These are phyloP conservation scores for Diceros bicornis DNA, from an alignment of 2,797 vertebrate genomes.

Conservation along the genomic window DNA sequence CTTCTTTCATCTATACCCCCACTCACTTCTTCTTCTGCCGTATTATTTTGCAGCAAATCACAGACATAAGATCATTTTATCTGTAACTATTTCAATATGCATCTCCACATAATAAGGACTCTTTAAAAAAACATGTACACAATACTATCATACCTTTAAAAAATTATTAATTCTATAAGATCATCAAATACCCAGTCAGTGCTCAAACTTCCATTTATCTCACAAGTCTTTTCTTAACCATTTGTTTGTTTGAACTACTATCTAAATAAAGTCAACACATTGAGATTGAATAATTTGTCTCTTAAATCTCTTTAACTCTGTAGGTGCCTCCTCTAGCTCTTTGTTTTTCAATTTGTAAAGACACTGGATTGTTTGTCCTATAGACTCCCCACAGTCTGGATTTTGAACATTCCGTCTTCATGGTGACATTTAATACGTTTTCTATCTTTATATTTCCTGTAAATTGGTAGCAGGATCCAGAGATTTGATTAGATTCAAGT, in stretches of 20 bases:
- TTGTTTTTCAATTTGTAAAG: conserved; percentile 40
- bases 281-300: conserved; percentile 4
- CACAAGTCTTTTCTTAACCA: conserved; percentile 34
- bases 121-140: background rate
- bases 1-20: background rate
- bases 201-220: conserved; percentile 13
- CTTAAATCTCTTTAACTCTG: conserved; percentile 53
- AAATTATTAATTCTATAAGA: conserved; percentile 29
- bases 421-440: conserved; percentile 16
- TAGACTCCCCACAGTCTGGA: background rate
- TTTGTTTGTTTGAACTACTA: background rate
- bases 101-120: background rate
- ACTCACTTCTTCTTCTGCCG: background rate
- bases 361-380: background rate
- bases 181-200: background rate
- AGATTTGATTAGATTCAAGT: background rate
- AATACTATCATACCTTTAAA: background rate
- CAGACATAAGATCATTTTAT: conserved; percentile 18
- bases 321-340: background rate
- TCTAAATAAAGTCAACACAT: background rate
- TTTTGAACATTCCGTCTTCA: background rate
- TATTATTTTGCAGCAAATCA: conserved; percentile 43
- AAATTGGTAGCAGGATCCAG: background rate
- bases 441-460: background rate
- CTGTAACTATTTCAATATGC: background rate